phyloP scores from a whole-genome alignment of 2,797 vertebrate genomes.

The Jordanella pulchra region DNA sequence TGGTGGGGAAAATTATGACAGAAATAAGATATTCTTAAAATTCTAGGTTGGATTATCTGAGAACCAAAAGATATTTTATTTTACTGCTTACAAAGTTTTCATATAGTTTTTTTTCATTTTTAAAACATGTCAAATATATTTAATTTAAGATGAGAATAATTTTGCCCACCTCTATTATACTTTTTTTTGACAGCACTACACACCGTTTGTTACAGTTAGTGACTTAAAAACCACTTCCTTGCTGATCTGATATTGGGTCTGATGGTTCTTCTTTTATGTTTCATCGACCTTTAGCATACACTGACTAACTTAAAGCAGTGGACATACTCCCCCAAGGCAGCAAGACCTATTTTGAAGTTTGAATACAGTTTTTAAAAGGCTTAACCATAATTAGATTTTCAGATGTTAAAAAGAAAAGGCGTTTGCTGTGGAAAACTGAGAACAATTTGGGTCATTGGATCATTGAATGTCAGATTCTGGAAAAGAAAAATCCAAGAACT shows the following conservation, averaged over 20 bases:
- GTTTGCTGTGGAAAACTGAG: background rate
- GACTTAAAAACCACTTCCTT: slow-evolving; percentile 21
- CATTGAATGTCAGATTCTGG: background rate
- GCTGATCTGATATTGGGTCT: slow-evolving; percentile 30
- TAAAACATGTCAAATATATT: background rate
- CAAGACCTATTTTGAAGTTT: background rate
- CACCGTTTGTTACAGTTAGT: slow-evolving; percentile 50
- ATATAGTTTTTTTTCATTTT: background rate
- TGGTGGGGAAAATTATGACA: slow-evolving; percentile 46
- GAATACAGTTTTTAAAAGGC: background rate
- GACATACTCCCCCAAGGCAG: slow-evolving; percentile 46
- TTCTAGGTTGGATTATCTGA: background rate
- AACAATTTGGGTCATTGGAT: background rate
- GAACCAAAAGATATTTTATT: background rate
- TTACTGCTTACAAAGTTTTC: background rate
- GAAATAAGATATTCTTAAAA: background rate
- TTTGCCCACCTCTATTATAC: slow-evolving; percentile 50
- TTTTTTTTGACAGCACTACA: slow-evolving; percentile 3
- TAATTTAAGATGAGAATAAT: slow-evolving; percentile 7
- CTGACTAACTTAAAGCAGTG: slow-evolving; percentile 27
- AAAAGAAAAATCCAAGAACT: background rate
- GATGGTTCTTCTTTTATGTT: slow-evolving; percentile 14
- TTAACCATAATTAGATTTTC: background rate
- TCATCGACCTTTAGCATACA: slow-evolving; percentile 26
- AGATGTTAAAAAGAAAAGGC: background rate